Evolutionary conservation across 2,797 vertebrate species (phyloP), one percentile per base, ranked within the genome.

Genomic region (Tympanoctomys barrerae): DNA sequence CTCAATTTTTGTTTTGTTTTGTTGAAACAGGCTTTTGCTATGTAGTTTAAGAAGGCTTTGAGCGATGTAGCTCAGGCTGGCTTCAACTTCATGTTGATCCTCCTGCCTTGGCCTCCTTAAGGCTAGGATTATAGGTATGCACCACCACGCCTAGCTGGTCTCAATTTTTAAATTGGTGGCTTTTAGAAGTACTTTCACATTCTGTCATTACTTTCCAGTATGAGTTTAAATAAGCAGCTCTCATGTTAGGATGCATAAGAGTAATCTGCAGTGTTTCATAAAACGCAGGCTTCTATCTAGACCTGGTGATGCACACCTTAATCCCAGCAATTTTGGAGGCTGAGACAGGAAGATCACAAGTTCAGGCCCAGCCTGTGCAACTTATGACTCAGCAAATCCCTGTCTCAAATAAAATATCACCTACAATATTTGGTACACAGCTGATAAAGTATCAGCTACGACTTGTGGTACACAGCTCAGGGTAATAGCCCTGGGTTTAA

Each of bases 141-240:
- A 11, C 70, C 24, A 75, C 71, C 71, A 75, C 6, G 26, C 39
- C 71, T 39, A 75, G 39, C 3, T 96, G 59, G 90, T 94, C 80
- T 95, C 54, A 91, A 75, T 39, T 89, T 92, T 18, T 33, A 52
- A 78, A 85, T 33, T 81, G 33, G n/a, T 92, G n/a, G 61, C 81
- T 96, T 96, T 81, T 83, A 95, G 4, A 90, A 90, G 61, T 36
- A 92, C 46, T 64, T 78, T 86, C 49, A 94, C 57, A 85, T 80
- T 89, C 36, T 85, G 33, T 68, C 84, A 81, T 8, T 91, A 93
- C 75, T 91, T 91, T 94, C 54, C 52, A 89, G 52, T 33, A 94
- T 84, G 22, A 84, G 93, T 62, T 87, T 68, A 96, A 93, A 39
- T 8, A 59, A 87, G 26, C 80, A 28, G 39, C 57, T 82, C 39